Conservation (phyloP, 2,797 vertebrate genomes). For the Taeniopygia guttata region DNA sequence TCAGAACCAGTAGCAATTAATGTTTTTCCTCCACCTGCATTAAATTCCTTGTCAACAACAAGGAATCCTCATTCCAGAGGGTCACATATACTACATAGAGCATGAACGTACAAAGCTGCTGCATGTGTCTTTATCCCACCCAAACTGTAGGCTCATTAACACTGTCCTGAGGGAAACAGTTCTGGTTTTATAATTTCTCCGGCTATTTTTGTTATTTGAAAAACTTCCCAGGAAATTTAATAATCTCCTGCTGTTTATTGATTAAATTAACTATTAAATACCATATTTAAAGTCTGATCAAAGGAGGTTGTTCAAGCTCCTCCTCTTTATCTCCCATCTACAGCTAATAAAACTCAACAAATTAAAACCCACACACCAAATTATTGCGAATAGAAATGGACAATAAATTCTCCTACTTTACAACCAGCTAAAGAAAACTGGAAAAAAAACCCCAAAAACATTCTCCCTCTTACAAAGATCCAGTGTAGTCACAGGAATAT, state of each 20-base stretch:
- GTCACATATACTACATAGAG: not conserved
- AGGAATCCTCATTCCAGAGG: not conserved
- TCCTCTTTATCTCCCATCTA: not conserved
- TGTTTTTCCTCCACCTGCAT: not conserved
- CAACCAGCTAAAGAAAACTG: not conserved
- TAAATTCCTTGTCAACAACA: not conserved
- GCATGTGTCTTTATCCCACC: not conserved
- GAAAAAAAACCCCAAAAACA: accelerated
- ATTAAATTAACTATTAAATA: not conserved
- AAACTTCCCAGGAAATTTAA: constrained; percentile 16
- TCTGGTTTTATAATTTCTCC: not conserved
- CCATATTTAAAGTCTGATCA: not conserved
- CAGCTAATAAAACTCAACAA: not conserved
- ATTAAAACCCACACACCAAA: not conserved
- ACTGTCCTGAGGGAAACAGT: constrained; percentile 16
- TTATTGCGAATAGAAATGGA: not conserved
- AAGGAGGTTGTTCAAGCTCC: not conserved
- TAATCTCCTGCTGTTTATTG: constrained; percentile 19
- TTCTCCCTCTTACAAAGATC: not conserved
- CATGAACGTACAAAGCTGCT: not conserved
- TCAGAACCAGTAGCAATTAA: not conserved
- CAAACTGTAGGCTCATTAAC: not conserved
- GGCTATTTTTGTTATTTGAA: not conserved
- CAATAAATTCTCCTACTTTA: not conserved
- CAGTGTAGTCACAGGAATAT: accelerated